Evolutionary conservation across 2,888 invertebrate species (phyloP).

Genomic region (Pediacus dermestoides): DNA sequence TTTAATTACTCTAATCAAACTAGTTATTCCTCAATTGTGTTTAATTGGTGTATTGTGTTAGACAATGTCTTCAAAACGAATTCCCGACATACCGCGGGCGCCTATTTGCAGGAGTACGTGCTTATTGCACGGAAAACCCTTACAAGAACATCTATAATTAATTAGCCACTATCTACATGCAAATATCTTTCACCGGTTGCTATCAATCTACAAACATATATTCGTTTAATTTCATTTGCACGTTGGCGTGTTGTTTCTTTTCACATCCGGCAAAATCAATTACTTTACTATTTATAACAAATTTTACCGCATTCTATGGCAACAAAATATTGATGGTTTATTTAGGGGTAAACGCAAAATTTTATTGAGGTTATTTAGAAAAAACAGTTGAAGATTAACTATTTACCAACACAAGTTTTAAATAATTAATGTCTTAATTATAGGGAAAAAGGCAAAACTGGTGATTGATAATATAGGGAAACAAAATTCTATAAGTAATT

Average conservation of each 20-base stretch:
- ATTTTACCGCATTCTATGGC: no score
- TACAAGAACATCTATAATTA: constrained; percentile 18
- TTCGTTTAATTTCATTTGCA: constrained; percentile 2
- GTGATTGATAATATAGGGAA: no score
- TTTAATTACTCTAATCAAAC: constrained; percentile 37
- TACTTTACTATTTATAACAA: no score
- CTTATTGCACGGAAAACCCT: constrained; percentile 18
- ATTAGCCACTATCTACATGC: constrained; percentile 24
- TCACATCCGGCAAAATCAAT: neutral
- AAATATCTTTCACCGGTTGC: constrained; percentile 18
- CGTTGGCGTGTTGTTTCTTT: neutral
- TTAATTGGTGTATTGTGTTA: constrained; percentile 39
- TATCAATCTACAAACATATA: constrained; percentile 7
- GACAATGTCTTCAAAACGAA: constrained; percentile 31
- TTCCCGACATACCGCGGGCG: constrained; percentile 25
- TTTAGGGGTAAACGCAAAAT: no score
- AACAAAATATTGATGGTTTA: no score
- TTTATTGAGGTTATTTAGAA: no score
- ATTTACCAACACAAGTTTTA: no score
- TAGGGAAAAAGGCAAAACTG: no score
- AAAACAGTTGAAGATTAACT: no score
- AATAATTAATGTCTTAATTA: no score
- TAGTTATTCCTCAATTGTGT: constrained; percentile 39
- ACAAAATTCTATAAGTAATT: no score
- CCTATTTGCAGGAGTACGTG: constrained; percentile 13